Evolutionary conservation across 2,888 invertebrate species (phyloP).

Genomic region (Cacoxenus indagator): DNA sequence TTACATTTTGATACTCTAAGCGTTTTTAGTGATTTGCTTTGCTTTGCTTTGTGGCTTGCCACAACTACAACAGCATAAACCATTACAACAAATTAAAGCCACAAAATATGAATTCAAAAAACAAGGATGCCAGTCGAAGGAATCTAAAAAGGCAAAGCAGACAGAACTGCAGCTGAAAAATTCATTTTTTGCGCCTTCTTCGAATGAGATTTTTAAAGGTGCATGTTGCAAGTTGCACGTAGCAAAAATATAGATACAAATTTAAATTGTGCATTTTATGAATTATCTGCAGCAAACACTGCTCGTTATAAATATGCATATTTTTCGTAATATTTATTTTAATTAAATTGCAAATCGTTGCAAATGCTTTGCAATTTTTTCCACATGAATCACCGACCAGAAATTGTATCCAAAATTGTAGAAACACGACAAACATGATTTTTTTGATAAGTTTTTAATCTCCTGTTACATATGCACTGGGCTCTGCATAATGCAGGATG

Average conservation of each 20-base stretch:
- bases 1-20: neutral
- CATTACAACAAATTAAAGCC: neutral
- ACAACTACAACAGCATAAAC: neutral
- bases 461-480: slow-evolving; percentile 6
- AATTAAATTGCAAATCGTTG: neutral
- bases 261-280: too few species aligned
- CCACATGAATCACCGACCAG: neutral
- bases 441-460: slow-evolving; percentile 17
- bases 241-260: too few species aligned
- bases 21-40: neutral
- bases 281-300: too few species aligned
- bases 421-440: slow-evolving; percentile 8
- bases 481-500: neutral
- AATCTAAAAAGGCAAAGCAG: neutral
- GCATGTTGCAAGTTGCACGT: too few species aligned
- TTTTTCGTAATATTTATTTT: neutral
- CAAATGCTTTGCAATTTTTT: too few species aligned
- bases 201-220: neutral
- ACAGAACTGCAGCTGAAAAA: neutral
- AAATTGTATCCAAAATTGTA: neutral
- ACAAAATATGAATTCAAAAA: neutral
- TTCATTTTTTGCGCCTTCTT: neutral
- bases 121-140: neutral
- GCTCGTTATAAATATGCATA: neutral
- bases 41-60: neutral